Base-by-base conservation (phyloP, 1,140 invertebrate genomes). In the Drosophila fuyamai region DNA sequence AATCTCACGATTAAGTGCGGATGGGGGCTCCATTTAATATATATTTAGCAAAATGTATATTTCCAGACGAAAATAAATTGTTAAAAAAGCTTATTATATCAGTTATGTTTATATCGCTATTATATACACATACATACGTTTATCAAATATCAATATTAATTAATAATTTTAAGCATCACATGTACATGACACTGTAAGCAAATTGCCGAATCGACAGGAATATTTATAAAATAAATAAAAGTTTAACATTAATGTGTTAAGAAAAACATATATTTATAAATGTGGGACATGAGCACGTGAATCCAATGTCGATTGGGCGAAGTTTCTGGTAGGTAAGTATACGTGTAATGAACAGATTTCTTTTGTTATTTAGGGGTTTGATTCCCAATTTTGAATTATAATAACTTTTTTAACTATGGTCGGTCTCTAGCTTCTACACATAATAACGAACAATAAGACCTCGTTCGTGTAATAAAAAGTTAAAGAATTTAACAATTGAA, bases 191-290 rank as follows among this genome's bases (percentile, higher is more conserved):
- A 74, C 41, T 74, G 48, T 74, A 72, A 74, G 71, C 59, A 55
- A 75, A 60, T 65, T 63, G 72, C 50, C 67, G 77, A 81, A 86
- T 55, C 46, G 74, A 86, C 81, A 85, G 81, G 82, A 81, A 85
- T 85, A 85, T 81, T 86, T 85, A 86, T 85, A 85, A 78, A 81
- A 85, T 86, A 75, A 83, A 80, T 75, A 60, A 68, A 63, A 79
- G 79, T 71, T 79, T 54, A 80, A 85, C 67, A 68, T 67, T 66
- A 75, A 86, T 56, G 57, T 57, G 78, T 85, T 81, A 85, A 77
- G 63, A 47, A 47, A 18, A 23, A n/a, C 47, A 48, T 2, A 38
- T 14, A 4, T 44, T 23, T 10, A 2, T 8, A 8, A 36, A 32
- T 29, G 13, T 23, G 1, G 44, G 7, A 5, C 7, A 18, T 44